These are phyloP conservation scores for Gopherus evgoodei DNA, from an alignment of 2,113 vertebrate species.

Conservation along the genomic window DNA sequence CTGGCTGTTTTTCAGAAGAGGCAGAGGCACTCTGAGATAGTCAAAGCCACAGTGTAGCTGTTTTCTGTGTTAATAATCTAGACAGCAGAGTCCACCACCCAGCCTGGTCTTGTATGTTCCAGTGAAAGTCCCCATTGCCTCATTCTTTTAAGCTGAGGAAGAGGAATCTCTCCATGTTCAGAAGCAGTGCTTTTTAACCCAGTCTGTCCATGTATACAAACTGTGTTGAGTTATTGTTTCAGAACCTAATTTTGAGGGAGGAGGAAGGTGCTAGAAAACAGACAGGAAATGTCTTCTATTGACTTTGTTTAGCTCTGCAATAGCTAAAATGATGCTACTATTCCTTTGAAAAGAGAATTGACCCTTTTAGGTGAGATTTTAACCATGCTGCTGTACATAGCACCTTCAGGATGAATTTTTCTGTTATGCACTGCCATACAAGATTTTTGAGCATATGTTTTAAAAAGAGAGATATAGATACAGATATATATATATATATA, in stretches of 20 bases:
- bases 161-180: conserved; percentile 29
- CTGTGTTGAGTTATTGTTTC: conserved; percentile 47
- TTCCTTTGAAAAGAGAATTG: conserved; percentile 4
- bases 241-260: background rate
- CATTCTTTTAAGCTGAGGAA: conserved; percentile 7
- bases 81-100: background rate
- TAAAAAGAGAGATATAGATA: conserved; percentile 52
- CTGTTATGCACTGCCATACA: conserved; percentile 84
- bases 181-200: conserved; percentile 56
- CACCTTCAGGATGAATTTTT: conserved; percentile 78
- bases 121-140: background rate
- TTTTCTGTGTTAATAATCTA: background rate
- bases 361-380: conserved; percentile 29
- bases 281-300: background rate
- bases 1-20: conserved; percentile 3
- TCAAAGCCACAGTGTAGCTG: background rate
- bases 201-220: conserved; percentile 31
- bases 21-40: background rate
- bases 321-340: background rate
- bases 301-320: conserved; percentile 24
- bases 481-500: conserved; percentile 61
- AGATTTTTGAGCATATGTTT: conserved; percentile 72
- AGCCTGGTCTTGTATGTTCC: background rate
- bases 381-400: conserved; percentile 77
- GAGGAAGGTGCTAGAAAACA: conserved; percentile 29